Evolutionary conservation across 2,888 invertebrate genomes (phyloP).

Genomic region (Napeogenes sylphis): DNA sequence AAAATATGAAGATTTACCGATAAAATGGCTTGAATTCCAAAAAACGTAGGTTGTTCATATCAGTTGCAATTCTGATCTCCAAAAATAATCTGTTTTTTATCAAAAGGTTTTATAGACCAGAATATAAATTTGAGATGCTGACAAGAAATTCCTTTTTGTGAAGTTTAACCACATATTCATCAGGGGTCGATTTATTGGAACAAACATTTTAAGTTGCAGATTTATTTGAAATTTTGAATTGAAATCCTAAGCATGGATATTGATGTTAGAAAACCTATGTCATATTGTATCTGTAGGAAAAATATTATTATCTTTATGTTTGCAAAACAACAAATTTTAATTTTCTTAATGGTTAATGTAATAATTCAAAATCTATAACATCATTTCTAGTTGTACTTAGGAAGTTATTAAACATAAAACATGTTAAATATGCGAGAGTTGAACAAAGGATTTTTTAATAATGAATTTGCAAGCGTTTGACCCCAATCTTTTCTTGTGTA

Average conservation of each 20-base stretch:
- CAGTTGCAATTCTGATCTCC: conserved; percentile 17
- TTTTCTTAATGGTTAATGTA: conserved; percentile 16
- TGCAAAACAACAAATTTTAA: too few relatives aligned
- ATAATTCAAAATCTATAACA: conserved; percentile 8
- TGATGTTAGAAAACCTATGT: too few relatives aligned
- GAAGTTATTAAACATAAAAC: too few relatives aligned
- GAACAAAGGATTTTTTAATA: too few relatives aligned
- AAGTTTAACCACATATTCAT: conserved; percentile 38
- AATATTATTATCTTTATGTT: not conserved
- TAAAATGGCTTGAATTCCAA: not conserved
- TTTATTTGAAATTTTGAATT: too few relatives aligned
- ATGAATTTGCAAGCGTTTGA: too few relatives aligned
- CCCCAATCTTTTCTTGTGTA: too few relatives aligned
- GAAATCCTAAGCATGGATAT: too few relatives aligned
- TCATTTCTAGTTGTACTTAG: too few relatives aligned
- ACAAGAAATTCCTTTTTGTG: conserved; percentile 34
- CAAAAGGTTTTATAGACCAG: conserved; percentile 34
- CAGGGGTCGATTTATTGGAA: conserved; percentile 35
- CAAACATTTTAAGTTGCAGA: conserved; percentile 25
- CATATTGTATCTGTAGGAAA: too few relatives aligned
- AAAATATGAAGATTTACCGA: not conserved
- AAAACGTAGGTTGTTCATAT: conserved; percentile 1
- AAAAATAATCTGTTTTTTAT: conserved; percentile 39
- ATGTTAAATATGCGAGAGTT: too few relatives aligned
- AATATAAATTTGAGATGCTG: conserved; percentile 34